Conservation (phyloP, 2,797 vertebrate species). For the Lepilemur ruficaudatus region DNA sequence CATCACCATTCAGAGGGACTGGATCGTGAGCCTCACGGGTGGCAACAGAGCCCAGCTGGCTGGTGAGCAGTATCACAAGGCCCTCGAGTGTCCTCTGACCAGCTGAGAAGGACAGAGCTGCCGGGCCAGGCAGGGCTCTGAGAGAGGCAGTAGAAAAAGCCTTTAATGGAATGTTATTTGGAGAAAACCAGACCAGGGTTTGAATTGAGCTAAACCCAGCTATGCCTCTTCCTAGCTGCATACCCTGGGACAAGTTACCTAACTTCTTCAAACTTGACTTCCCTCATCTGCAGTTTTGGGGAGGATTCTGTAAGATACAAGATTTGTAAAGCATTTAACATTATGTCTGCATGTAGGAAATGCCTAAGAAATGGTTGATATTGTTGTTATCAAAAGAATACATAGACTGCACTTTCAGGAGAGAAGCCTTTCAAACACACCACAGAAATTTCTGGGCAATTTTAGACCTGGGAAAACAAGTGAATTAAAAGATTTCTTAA, state of each 20-base stretch:
- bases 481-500: background rate
- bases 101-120: background rate
- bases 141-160: background rate
- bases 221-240: background rate
- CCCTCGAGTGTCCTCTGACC: background rate
- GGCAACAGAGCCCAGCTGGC: slow-evolving; percentile 86
- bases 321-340: background rate
- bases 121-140: background rate
- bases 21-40: slow-evolving; percentile 87
- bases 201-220: background rate
- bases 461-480: background rate
- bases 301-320: background rate
- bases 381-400: background rate
- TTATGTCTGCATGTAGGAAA: background rate
- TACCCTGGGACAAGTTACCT: background rate
- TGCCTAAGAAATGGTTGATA: background rate
- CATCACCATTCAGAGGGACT: slow-evolving; percentile 87
- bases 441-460: background rate
- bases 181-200: background rate
- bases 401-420: background rate
- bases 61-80: slow-evolving; percentile 75
- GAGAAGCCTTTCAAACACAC: background rate
- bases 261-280: background rate
- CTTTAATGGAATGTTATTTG: background rate
- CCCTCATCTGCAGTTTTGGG: background rate